These are phyloP conservation scores for Stegophylla sp. DNA, from an alignment of 2,888 invertebrate species.

Conservation along the genomic window DNA sequence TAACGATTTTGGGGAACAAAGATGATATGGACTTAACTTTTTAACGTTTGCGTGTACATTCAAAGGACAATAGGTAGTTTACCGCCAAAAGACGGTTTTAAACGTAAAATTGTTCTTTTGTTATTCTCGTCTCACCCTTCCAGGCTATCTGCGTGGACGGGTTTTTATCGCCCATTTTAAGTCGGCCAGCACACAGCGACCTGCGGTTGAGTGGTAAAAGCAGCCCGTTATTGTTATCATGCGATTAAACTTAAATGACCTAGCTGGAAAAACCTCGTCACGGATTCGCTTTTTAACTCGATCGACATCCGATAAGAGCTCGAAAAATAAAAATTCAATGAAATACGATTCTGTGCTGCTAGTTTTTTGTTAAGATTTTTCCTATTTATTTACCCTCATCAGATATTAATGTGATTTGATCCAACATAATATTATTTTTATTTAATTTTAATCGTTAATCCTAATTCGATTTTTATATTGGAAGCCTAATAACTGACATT, in stretches of 20 bases:
- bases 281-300: conserved; percentile 30
- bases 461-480: too few species aligned
- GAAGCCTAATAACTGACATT: too few species aligned
- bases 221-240: conserved; percentile 36
- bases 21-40: conserved; percentile 53
- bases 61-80: conserved; percentile 51
- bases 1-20: conserved; percentile 56
- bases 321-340: conserved; percentile 21
- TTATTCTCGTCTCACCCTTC: conserved; percentile 14
- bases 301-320: conserved; percentile 7
- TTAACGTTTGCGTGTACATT: conserved; percentile 42
- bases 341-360: not conserved
- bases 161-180: conserved; percentile 42
- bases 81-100: conserved; percentile 46
- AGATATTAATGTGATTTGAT: not conserved
- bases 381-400: not conserved
- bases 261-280: not conserved
- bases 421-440: not conserved
- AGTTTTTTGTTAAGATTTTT: not conserved
- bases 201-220: not conserved
- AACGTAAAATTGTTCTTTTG: conserved; percentile 53
- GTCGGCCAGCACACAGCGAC: conserved; percentile 9
- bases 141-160: not conserved
- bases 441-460: too few species aligned
- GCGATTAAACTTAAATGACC: conserved; percentile 34